phyloP scores from a whole-genome alignment of 1,140 invertebrate species.

The Cryptotermes secundus region DNA sequence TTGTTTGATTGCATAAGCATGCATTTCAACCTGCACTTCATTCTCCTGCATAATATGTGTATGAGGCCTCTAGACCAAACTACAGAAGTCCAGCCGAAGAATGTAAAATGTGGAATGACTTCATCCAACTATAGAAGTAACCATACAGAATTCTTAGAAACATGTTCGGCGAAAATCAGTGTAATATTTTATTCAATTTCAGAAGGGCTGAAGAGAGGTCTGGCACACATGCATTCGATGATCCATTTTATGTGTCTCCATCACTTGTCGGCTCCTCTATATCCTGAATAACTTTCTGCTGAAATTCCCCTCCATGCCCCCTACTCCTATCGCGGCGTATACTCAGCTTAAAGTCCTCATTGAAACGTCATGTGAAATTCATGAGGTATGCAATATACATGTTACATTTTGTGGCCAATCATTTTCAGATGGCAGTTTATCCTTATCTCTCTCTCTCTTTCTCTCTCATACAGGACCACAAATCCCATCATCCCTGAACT shows the following conservation, averaged over 20 bases:
- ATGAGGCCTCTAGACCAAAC: too few relatives aligned
- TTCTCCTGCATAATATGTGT: too few relatives aligned
- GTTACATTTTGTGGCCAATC: slow-evolving; percentile 13
- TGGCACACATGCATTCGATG: neutral
- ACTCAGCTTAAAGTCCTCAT: slow-evolving; percentile 2
- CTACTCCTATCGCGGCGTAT: neutral
- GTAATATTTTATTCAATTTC: neutral
- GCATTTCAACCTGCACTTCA: too few relatives aligned
- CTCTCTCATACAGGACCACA: neutral
- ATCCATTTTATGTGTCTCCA: neutral
- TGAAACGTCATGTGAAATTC: slow-evolving; percentile 15
- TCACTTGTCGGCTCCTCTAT: neutral
- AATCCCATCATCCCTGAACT: slow-evolving; percentile 1
- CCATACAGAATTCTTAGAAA: neutral
- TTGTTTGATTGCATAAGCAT: too few relatives aligned
- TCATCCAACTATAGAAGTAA: neutral
- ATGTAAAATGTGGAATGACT: too few relatives aligned
- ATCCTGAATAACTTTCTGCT: neutral
- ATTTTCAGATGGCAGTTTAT: slow-evolving; percentile 17
- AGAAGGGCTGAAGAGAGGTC: neutral
- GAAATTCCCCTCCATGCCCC: neutral
- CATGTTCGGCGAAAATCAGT: neutral
- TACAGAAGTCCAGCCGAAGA: too few relatives aligned
- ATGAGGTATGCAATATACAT: slow-evolving; percentile 10
- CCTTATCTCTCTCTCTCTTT: neutral